phyloP scores from a whole-genome alignment of 2,797 vertebrate genomes.

The Xenopus petersii region DNA sequence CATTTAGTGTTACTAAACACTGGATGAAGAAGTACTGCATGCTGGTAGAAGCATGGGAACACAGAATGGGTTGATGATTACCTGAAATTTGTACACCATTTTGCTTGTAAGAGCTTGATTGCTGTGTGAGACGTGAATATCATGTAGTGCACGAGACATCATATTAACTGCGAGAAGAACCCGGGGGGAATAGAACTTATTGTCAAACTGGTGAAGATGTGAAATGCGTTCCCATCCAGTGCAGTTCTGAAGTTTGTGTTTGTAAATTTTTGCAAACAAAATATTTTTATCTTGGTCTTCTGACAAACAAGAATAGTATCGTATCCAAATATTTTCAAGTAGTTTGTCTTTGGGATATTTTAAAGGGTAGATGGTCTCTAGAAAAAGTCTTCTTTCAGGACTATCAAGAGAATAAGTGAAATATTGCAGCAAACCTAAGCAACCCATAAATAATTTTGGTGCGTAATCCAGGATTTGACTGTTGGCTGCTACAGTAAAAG shows the following conservation, averaged over 20 bases:
- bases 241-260: too few relatives aligned
- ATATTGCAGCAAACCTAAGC: not conserved
- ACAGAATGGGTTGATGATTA: too few relatives aligned
- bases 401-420: not conserved
- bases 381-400: not conserved
- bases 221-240: too few relatives aligned
- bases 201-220: too few relatives aligned
- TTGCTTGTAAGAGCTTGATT: not conserved
- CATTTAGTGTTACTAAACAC: too few relatives aligned
- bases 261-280: not conserved
- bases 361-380: not conserved
- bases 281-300: not conserved
- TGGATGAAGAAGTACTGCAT: too few relatives aligned
- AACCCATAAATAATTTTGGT: not conserved
- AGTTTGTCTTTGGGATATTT: not conserved
- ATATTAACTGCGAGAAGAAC: too few relatives aligned
- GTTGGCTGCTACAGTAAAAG: not conserved
- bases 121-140: not conserved
- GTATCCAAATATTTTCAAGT: constrained; percentile 9
- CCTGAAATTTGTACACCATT: not conserved
- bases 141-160: too few relatives aligned
- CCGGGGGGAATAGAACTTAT: too few relatives aligned
- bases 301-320: not conserved
- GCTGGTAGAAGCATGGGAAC: too few relatives aligned
- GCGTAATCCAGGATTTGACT: not conserved